Percentiles rank a stretch among this genome's conserved stretches.
Conservation (phyloP, 2,888 invertebrate genomes). For the Drosophila sordidula region DNA sequence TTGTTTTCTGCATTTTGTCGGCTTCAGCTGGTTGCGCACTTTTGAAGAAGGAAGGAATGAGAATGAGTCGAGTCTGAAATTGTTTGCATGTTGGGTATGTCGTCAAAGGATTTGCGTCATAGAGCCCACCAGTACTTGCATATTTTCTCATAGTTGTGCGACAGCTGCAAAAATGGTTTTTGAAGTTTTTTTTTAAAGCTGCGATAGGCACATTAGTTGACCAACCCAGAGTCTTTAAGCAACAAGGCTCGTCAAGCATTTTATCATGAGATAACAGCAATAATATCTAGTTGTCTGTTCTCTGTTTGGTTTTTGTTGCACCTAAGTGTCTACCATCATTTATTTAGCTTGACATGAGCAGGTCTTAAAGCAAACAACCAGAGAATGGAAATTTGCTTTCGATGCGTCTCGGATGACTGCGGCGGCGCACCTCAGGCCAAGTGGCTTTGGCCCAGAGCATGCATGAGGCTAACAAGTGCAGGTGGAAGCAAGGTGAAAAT, state of each 20-base stretch:
- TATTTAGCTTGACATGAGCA: background rate
- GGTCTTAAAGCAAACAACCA: conserved; percentile 1
- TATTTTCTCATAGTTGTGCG: conserved; percentile 24
- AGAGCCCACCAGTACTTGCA: conserved; percentile 14
- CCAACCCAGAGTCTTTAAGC: background rate
- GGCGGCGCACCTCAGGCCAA: conserved; percentile 26
- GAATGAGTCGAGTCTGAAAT: conserved; percentile 18
- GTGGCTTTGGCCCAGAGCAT: background rate
- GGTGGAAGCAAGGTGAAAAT: conserved; percentile 33
- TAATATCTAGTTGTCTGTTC: background rate
- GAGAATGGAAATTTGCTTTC: conserved; percentile 23
- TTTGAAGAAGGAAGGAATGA: conserved; percentile 18
- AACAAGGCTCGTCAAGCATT: background rate
- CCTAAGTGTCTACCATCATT: background rate
- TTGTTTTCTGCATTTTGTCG: background rate
- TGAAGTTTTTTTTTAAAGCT: conserved; percentile 29
- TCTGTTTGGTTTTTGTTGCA: background rate
- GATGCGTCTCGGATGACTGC: conserved; percentile 19
- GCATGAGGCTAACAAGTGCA: conserved; percentile 21
- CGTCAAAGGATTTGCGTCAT: conserved; percentile 59
- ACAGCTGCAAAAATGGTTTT: conserved; percentile 48
- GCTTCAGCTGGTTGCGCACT: conserved; percentile 47
- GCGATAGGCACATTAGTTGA: conserved; percentile 29
- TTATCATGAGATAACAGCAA: background rate
- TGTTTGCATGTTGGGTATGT: conserved; percentile 41